Base-by-base conservation (phyloP, 2,113 vertebrate species). In the Fukomys damarensis region DNA sequence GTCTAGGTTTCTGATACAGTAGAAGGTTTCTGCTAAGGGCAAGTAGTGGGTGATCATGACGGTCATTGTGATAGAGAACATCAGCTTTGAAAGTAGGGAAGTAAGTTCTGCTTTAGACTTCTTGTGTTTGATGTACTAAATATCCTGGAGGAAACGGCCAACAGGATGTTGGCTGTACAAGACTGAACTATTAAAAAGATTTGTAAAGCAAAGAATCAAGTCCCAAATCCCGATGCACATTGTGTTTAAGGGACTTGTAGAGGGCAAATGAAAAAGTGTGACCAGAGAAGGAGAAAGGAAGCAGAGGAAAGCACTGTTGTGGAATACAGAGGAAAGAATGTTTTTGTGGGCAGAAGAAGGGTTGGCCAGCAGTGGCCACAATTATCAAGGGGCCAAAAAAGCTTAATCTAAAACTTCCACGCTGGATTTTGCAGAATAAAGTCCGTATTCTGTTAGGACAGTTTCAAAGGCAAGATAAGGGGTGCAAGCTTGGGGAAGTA, bases 61-160 rank as follows among this genome's bases (percentile, higher is more conserved):
- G 17, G 72, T 77, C 58, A 59, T 8, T 84, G 38, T 22, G 28
- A 59, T 52, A 43, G 52, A 63, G 56, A 72, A 49, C 35, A 65
- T 76, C 65, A 72, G 65, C 13, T 84, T 87, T 93, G 59, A 91
- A 68, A 56, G 43, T 63, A 28, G 38, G 68, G 46, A 2, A 83
- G 32, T 86, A 90, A 92, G 77, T 84, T 96, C 38, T 41, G 2
- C 54, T 96, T 91, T 95, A 84, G 81, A 91, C n/a, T 94, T 89
- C 74, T 0, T 91, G 7, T 82, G 35, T 77, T 77, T 81, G 80
- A 72, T 19, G 65, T 74, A 43, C 94, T 58, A 17, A 86, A 58
- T 32, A 58, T 72, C 76, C 20, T n/a, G 61, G 76, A 83, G 65
- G 66, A 93, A 89, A 61, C 90, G 58, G 68, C 56, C 74, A 77